phyloP scores from a whole-genome alignment of 2,113 vertebrate genomes.

The Mungos mungo region DNA sequence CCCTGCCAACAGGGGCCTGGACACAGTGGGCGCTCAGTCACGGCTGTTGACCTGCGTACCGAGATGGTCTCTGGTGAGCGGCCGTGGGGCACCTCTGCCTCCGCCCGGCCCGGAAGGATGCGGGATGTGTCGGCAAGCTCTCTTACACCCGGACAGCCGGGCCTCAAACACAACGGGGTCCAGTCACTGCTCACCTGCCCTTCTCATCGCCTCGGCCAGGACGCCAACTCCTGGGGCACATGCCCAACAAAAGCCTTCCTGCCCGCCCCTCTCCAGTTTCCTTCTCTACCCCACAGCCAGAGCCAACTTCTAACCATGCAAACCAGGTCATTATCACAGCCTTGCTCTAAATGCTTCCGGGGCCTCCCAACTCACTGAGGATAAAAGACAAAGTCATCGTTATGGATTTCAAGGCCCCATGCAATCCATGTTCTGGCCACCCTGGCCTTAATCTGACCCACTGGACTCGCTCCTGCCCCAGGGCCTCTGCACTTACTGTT shows the following conservation, averaged over 20 bases:
- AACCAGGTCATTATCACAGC: neutral
- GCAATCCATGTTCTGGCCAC: neutral
- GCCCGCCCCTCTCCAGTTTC: neutral
- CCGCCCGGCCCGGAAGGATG: neutral
- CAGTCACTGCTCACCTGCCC: rapidly evolving
- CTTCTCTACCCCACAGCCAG: neutral
- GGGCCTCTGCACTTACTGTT: neutral
- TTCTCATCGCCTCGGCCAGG: neutral
- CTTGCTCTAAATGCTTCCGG: neutral
- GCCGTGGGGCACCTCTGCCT: neutral
- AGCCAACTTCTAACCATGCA: neutral
- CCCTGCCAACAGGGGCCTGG: neutral
- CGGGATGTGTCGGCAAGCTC: rapidly evolving
- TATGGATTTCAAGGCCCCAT: neutral
- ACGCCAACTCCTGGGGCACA: neutral
- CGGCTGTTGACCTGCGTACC: neutral
- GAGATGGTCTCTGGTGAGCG: rapidly evolving
- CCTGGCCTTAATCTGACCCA: neutral
- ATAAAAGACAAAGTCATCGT: neutral
- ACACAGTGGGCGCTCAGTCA: neutral
- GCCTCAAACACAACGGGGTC: neutral
- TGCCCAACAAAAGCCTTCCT: neutral
- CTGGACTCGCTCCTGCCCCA: neutral
- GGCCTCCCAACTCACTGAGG: neutral
- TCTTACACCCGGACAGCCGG: neutral